Evolutionary conservation across 2,797 vertebrate genomes (phyloP).

Genomic region (Acrossocheilus fasciatus): DNA sequence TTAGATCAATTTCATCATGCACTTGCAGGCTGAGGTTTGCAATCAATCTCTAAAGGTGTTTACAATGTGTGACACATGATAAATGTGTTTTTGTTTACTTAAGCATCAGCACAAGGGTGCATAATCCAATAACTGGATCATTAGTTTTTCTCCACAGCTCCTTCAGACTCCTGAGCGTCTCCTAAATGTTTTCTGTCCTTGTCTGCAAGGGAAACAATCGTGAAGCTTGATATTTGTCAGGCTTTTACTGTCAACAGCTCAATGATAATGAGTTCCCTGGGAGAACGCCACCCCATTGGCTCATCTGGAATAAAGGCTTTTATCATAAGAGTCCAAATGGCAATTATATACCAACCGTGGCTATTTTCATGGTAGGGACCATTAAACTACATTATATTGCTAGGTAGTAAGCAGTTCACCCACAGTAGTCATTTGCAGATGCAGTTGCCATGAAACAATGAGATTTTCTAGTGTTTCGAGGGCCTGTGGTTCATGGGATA

Average conservation of each 20-base stretch:
- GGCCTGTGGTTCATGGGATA: conserved; percentile 38
- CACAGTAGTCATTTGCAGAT: conserved; percentile 29
- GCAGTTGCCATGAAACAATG: background rate
- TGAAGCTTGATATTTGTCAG: conserved; percentile 53
- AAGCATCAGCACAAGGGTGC: background rate
- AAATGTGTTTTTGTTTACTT: conserved; percentile 23
- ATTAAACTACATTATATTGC: conserved; percentile 8
- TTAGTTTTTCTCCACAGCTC: conserved; percentile 13
- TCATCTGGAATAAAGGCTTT: conserved; percentile 52
- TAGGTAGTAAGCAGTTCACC: conserved; percentile 4
- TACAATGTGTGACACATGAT: conserved; percentile 3
- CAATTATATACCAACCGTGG: conserved; percentile 37
- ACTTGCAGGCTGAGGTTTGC: background rate
- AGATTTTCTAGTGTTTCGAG: background rate
- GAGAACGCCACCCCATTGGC: conserved; percentile 44
- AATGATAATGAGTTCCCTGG: conserved; percentile 55
- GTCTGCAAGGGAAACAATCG: conserved; percentile 26
- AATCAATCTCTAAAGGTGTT: background rate
- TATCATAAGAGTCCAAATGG: conserved; percentile 39
- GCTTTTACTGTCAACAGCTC: conserved; percentile 57
- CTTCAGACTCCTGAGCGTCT: conserved; percentile 1
- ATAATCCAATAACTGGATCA: conserved; percentile 12
- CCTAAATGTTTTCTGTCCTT: conserved; percentile 30
- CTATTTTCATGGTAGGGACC: conserved; percentile 41
- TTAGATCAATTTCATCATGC: background rate